Evolutionary conservation across 2,113 vertebrate species (phyloP).

Genomic region (Mormyrus lacerda): DNA sequence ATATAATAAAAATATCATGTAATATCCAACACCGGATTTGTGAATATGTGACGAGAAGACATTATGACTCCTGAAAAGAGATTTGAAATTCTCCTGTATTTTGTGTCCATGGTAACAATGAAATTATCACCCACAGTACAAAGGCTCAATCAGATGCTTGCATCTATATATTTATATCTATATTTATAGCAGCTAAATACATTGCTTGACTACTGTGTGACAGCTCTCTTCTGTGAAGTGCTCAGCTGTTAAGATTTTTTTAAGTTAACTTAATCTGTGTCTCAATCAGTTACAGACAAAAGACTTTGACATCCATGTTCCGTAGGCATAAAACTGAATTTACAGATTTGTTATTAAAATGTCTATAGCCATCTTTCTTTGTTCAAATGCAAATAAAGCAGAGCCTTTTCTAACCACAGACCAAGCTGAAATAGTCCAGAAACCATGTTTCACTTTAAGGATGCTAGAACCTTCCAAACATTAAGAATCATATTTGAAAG

Average conservation of each 20-base stretch:
- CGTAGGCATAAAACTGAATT: background rate
- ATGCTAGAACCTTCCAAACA: background rate
- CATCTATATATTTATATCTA: background rate
- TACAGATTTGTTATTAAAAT: background rate
- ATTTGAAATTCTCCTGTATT: conserved; percentile 12
- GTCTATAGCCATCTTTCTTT: background rate
- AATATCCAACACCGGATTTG: background rate
- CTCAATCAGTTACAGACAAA: background rate
- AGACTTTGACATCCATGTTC: background rate
- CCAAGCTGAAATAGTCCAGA: background rate
- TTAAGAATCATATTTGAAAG: background rate
- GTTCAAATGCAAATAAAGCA: background rate
- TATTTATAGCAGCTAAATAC: background rate
- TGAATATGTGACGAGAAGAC: background rate
- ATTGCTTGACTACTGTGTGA: background rate
- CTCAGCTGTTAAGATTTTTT: background rate
- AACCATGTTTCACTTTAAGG: background rate
- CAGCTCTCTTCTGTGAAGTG: background rate
- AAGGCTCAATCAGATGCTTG: background rate
- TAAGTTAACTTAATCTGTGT: background rate
- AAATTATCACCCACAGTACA: background rate
- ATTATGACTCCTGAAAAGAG: background rate
- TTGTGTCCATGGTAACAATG: conserved; percentile 19
- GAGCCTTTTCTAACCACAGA: background rate
- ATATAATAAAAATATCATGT: background rate